A percentile compares a stretch with the other conserved stretches of the same genome.
These are phyloP conservation scores for Caenorhabditis virilis DNA, from an alignment of 2,888 invertebrate genomes.

Conservation along the genomic window DNA sequence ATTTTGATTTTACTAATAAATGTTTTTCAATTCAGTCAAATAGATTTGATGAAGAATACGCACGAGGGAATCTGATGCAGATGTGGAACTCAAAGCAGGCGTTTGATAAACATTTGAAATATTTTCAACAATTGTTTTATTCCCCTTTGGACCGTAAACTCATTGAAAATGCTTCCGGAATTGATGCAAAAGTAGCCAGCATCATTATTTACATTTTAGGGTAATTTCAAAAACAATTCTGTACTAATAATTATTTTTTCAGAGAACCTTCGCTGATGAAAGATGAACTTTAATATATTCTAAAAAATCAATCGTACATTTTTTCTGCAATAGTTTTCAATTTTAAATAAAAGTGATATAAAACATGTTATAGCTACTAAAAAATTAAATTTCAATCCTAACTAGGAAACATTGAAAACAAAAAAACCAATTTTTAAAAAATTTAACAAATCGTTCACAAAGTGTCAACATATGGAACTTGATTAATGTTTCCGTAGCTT, in stretches of 20 bases:
- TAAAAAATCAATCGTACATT: neutral
- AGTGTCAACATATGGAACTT: constrained; percentile 49
- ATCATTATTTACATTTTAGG: neutral
- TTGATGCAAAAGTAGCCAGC: neutral
- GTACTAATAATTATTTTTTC: neutral
- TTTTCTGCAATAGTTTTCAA: neutral
- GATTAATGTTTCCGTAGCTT: constrained; percentile 42
- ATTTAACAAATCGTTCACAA: constrained; percentile 24
- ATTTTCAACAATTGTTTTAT: neutral
- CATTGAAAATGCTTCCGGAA: neutral
- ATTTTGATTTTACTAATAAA: neutral
- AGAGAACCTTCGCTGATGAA: neutral
- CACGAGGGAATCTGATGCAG: neutral
- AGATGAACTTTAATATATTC: neutral
- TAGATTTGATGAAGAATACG: constrained; percentile 1
- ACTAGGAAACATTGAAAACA: neutral
- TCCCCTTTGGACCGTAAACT: neutral
- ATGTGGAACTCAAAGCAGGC: constrained; percentile 3
- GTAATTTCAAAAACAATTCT: neutral
- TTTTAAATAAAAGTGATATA: neutral
- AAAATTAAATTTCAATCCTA: constrained; percentile 3
- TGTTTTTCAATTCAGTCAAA: neutral
- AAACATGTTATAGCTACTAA: neutral
- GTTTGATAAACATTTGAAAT: neutral
- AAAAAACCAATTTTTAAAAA: constrained; percentile 7